These are phyloP conservation scores for Bombylius major DNA, from an alignment of 2,888 invertebrate species.

Conservation along the genomic window DNA sequence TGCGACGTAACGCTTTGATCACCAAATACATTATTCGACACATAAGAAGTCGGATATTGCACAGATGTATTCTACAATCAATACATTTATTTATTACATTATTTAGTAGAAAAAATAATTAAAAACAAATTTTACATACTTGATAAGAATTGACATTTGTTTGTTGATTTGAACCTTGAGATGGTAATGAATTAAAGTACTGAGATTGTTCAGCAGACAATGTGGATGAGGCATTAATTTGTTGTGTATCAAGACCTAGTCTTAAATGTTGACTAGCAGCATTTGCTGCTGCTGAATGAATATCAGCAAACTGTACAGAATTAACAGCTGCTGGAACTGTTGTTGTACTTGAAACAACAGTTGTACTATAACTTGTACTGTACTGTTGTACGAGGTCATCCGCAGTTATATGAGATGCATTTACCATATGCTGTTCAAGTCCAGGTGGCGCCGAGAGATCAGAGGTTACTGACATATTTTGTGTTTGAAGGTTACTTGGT, in stretches of 20 bases:
- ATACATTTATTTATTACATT: background rate
- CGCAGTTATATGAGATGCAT: conserved; percentile 24
- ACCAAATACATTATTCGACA: conserved; percentile 28
- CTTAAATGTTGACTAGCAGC: conserved; percentile 27
- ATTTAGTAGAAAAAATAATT: background rate
- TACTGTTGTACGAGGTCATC: conserved; percentile 27
- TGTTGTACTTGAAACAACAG: conserved; percentile 26
- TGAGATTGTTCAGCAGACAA: conserved; percentile 51
- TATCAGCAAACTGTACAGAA: conserved; percentile 27
- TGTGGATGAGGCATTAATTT: conserved; percentile 44
- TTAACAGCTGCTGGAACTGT: conserved; percentile 20
- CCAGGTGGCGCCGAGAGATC: conserved; percentile 38
- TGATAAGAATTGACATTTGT: conserved; percentile 13
- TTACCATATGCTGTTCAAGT: conserved; percentile 34
- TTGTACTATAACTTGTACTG: conserved; percentile 22
- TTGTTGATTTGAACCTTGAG: conserved; percentile 23
- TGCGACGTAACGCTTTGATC: conserved; percentile 21
- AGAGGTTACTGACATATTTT: conserved; percentile 21
- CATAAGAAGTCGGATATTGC: conserved; percentile 33
- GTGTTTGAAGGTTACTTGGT: conserved; percentile 43
- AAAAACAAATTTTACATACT: conserved; percentile 1
- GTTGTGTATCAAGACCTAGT: conserved; percentile 30
- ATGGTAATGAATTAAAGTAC: conserved; percentile 42
- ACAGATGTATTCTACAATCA: conserved; percentile 21
- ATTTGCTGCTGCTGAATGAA: conserved; percentile 32